Base-by-base conservation (phyloP, 2,113 vertebrate species). In the Antechinus stuartii region DNA sequence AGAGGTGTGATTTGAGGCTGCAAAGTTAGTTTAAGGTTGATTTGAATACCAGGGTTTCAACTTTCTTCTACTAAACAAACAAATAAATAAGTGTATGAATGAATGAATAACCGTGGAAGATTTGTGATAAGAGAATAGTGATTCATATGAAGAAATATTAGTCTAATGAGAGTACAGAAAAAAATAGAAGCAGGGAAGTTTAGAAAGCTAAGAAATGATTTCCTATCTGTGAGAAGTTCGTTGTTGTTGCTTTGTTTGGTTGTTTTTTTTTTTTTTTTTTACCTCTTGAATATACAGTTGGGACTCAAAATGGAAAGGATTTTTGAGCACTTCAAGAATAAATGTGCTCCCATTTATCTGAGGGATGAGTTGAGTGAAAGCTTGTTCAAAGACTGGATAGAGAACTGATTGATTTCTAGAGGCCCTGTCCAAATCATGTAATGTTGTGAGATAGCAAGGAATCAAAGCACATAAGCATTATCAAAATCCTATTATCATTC, bases 401-500 rank as follows among this genome's bases (percentile, higher is more conserved):
- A 93, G 25, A 92, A 42, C 50, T 93, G 10, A 54, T 47, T 94
- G 94, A 94, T 61, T 49, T 94, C 92, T 93, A 53, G 89, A 96
- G 46, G 14, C 84, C 8, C 52, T 94, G 94, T 23, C n/a, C 12
- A 95, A 89, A 6, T 94, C 92, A 35, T 94, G 19, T 50, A 27
- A 96, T n/a, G 89, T 3, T 92, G 23, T 96, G 50, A 96, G 52
- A 49, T 90, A 3, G n/a, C 55, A 92, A 93, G 76, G 95, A 90
- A 94, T 90, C 56, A 92, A 96, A 96, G 57, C 53, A 93, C 47
- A 57, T 55, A 22, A 89, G 49, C 84, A 94, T 95, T 94, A 57
- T 93, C 94, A 97, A 96, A 96, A 94, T 92, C 30, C n/a, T 61
- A 91, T 9, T 61, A 94, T 91, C 91, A 94, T 94, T 92, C 4